Base-by-base conservation (phyloP, 2,888 invertebrate genomes). In the Acanthosepion esculentum region DNA sequence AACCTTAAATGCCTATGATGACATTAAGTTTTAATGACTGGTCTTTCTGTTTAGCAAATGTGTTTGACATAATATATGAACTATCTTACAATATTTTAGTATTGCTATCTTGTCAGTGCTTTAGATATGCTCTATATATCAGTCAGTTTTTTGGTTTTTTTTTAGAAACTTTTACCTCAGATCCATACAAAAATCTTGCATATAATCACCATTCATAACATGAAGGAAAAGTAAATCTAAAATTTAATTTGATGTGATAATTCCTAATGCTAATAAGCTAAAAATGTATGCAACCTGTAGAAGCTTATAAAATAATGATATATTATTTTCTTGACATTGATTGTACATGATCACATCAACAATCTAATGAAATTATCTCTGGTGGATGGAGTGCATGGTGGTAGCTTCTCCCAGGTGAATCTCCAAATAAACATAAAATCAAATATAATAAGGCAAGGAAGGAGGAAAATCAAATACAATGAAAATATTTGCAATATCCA, bases 301-400 rank as follows among this genome's bases (percentile, higher is more conserved):
- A 12, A 78, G n/a, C 78, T 78, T n/a, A 78, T 10, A 78, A 78
- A 78, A n/a, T n/a, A 78, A 12, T n/a, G 12, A 78, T 78, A 29
- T 78, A 78, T 78, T n/a, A 78, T n/a, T n/a, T 59, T 78, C n/a
- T n/a, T 78, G n/a, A 78, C n/a, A 78, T 78, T n/a, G 78, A 78
- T 78, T n/a, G 78, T 78, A 78, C n/a, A 29, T 78, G 29, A 10
- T n/a, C 29, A 78, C n/a, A 78, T 78, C 78, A 78, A 78, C n/a
- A 78, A 59, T 59, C 23, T 59, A 59, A 59, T 59, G 20, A 59
- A 59, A 59, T 59, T 59, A 59, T 23, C 59, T 59, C 20, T 23
- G 20, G 59, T 20, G 59, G 23, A 7, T 23, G 23, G 23, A 59
- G 23, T 59, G 41, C 41, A 41, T 41, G 41, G 41, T 41, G 41